Conservation (phyloP, 2,113 vertebrate genomes). For the Tiliqua scincoides region DNA sequence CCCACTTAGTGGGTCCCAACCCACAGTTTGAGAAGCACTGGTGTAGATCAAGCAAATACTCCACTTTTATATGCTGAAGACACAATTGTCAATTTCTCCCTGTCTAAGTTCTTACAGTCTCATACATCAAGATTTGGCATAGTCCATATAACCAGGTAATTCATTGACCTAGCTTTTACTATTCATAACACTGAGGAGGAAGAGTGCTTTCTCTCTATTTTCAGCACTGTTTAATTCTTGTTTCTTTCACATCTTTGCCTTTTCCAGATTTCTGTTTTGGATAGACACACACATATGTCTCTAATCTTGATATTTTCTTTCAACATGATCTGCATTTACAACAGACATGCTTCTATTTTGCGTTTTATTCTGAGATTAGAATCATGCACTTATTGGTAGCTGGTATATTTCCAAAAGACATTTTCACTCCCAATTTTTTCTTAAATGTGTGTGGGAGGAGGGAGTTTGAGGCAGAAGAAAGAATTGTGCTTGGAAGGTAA, state of each 20-base stretch:
- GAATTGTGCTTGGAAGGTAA: not conserved
- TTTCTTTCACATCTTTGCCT: not conserved
- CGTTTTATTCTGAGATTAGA: conserved; percentile 43
- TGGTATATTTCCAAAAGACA: conserved; percentile 40
- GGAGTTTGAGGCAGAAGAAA: not conserved
- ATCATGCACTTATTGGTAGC: conserved; percentile 35
- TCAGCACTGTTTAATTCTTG: conserved; percentile 1
- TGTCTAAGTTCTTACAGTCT: not conserved
- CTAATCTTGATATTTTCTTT: not conserved
- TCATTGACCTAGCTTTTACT: conserved; percentile 5
- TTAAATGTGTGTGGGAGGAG: not conserved
- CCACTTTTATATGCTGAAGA: too few species aligned
- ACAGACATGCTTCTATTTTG: conserved; percentile 8
- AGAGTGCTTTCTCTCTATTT: not conserved
- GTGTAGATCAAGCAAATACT: not conserved
- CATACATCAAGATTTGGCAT: not conserved
- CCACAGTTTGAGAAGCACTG: too few species aligned
- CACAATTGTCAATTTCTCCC: not conserved
- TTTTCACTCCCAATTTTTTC: conserved; percentile 40
- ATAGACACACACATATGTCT: not conserved
- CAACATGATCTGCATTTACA: not conserved
- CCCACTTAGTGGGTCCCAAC: too few species aligned
- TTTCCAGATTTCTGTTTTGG: not conserved
- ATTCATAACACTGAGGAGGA: not conserved
- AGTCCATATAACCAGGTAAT: not conserved